Conservation (phyloP, 2,113 vertebrate species). For the Rhadina sibilatrix region DNA sequence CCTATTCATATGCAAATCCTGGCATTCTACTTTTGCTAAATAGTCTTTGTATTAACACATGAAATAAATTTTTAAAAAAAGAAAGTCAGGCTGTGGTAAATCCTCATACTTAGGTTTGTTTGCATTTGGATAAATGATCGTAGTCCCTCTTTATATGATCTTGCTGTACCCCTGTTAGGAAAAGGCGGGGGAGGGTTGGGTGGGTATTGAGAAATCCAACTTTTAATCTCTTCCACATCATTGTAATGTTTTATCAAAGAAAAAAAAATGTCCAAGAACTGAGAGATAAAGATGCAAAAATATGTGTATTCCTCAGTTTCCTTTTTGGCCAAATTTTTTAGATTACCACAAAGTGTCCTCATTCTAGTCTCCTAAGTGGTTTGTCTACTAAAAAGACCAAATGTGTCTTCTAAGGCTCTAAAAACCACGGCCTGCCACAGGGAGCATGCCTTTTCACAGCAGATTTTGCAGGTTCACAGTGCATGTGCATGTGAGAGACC, state of each 20-base stretch:
- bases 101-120: slow-evolving; percentile 59
- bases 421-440: neutral
- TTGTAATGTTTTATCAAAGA: neutral
- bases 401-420: neutral
- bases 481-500: neutral
- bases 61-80: slow-evolving; percentile 57
- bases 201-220: neutral
- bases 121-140: slow-evolving; percentile 60
- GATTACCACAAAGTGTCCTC: neutral
- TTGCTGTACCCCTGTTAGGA: neutral
- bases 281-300: neutral
- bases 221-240: neutral
- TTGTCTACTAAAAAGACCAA: neutral
- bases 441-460: neutral
- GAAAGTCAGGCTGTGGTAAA: slow-evolving; percentile 59
- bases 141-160: slow-evolving; percentile 34
- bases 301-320: neutral
- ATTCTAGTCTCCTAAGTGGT: neutral
- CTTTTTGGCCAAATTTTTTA: neutral
- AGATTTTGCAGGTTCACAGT: neutral
- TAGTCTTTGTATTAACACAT: slow-evolving; percentile 64
- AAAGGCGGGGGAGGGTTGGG: neutral
- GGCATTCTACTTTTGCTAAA: slow-evolving; percentile 66
- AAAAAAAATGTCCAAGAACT: neutral
- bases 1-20: slow-evolving; percentile 67